phyloP scores from a whole-genome alignment of 2,113 vertebrate species.

The Plotosus lineatus region DNA sequence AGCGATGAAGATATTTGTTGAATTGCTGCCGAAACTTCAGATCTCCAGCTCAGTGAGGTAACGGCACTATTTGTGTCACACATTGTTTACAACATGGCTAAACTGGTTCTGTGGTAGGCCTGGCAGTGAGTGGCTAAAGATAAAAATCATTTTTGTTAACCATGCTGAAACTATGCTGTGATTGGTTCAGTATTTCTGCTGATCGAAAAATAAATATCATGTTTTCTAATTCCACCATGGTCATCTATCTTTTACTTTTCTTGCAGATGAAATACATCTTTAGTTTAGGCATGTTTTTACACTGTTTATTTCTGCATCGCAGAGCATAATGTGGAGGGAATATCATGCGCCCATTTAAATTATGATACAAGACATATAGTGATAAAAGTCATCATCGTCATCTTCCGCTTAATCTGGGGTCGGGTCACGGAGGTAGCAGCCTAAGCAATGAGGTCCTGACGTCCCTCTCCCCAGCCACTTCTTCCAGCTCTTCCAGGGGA shows the following conservation, averaged over 20 bases:
- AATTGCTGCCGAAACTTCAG: slow-evolving; percentile 58
- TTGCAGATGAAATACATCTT: background rate
- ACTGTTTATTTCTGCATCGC: too few species aligned
- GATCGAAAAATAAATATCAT: background rate
- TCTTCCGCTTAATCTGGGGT: too few species aligned
- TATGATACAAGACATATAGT: too few species aligned
- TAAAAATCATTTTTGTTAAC: background rate
- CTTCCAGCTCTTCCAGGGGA: too few species aligned
- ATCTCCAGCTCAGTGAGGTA: slow-evolving; percentile 67
- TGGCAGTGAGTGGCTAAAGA: background rate
- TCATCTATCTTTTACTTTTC: background rate
- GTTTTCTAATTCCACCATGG: background rate
- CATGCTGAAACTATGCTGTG: background rate
- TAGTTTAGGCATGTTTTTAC: background rate
- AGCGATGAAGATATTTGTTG: slow-evolving; percentile 58
- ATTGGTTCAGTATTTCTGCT: background rate
- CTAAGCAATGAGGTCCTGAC: too few species aligned
- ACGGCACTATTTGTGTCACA: slow-evolving; percentile 33
- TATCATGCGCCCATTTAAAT: too few species aligned
- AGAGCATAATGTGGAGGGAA: too few species aligned
- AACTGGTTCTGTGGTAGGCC: background rate
- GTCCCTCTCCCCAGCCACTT: too few species aligned
- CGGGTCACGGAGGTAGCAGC: too few species aligned
- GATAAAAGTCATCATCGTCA: too few species aligned
- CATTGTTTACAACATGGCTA: background rate